Evolutionary conservation across 2,113 vertebrate genomes (phyloP), one percentile per base, ranked within the genome.

Genomic region (Uria aalge): DNA sequence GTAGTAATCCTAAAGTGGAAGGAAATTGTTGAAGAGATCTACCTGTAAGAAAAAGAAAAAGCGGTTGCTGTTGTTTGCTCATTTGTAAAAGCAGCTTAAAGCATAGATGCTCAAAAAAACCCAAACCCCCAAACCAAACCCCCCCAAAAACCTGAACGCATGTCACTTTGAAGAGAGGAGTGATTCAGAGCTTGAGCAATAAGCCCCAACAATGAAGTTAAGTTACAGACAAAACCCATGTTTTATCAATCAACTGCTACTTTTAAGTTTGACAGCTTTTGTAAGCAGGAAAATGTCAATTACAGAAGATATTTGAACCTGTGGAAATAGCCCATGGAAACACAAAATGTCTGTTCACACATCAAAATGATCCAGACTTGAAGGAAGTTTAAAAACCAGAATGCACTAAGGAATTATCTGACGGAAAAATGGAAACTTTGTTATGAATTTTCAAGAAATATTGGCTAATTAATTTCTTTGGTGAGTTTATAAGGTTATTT

Each of bases 321-420:
- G 94, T 97, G 97, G 97, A 97, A 96, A 97, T 92, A 94, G 81
- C 92, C 92, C 91, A 90, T 97, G 94, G 97, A 98, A 97, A 98
- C 95, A 97, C 90, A 84, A 95, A 97, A 97, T 97, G 97, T 97
- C 97, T 97, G 86, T 98, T 97, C 95, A 87, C 97, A 97, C 96
- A 97, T 94, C 96, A 94, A 90, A 95, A 96, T 95, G 89, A 95
- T 96, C 95, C 93, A 96, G 94, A 73, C 91, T 96, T n/a, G 21
- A 93, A 96, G 96, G 96, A 97, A 97, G 95, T 85, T 96, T 94
- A 89, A 94, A 98, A 97, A 97, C 95, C 97, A 96, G 96, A 97
- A 96, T 95, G 93, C 96, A 96, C 92, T 80, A 53, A 97, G 97
- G 96, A 97, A 98, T 97, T 97, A 95, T 97, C 94, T 97, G 96